Percentiles rank a stretch among this genome's conserved stretches.
These are phyloP conservation scores for Gorsachius magnificus DNA, from an alignment of 2,797 vertebrate genomes.

Conservation along the genomic window DNA sequence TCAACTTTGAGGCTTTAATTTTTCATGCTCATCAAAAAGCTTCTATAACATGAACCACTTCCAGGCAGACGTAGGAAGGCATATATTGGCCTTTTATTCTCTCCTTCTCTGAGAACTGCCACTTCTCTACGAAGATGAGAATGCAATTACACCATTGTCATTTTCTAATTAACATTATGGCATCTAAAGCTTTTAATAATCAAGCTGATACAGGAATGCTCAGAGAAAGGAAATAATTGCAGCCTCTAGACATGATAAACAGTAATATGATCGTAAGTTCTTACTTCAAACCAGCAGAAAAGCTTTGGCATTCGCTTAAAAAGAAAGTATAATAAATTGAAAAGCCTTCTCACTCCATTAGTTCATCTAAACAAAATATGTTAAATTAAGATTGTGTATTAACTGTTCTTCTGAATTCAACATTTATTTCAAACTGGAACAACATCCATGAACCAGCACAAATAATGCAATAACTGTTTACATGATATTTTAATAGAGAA, in stretches of 20 bases:
- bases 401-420: constrained; percentile 41
- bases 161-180: background rate
- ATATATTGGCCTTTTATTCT: background rate
- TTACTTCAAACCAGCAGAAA: constrained; percentile 16
- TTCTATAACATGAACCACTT: background rate
- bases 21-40: background rate
- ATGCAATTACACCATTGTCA: background rate
- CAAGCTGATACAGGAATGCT: background rate
- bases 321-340: constrained; percentile 17
- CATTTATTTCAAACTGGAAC: constrained; percentile 34
- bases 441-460: background rate
- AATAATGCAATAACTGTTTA: constrained; percentile 53
- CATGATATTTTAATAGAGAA: constrained; percentile 7
- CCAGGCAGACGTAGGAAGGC: background rate
- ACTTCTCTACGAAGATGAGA: background rate
- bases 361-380: constrained; percentile 45
- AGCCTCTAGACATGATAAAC: background rate
- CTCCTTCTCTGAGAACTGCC: background rate
- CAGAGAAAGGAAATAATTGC: constrained; percentile 6
- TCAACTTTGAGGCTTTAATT: background rate
- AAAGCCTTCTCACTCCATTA: constrained; percentile 33
- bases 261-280: background rate
- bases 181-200: constrained; percentile 10
- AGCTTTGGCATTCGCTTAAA: constrained; percentile 9
- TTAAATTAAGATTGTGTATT: constrained; percentile 38